phyloP scores from a whole-genome alignment of 1,140 invertebrate species.

The Periplaneta americana region DNA sequence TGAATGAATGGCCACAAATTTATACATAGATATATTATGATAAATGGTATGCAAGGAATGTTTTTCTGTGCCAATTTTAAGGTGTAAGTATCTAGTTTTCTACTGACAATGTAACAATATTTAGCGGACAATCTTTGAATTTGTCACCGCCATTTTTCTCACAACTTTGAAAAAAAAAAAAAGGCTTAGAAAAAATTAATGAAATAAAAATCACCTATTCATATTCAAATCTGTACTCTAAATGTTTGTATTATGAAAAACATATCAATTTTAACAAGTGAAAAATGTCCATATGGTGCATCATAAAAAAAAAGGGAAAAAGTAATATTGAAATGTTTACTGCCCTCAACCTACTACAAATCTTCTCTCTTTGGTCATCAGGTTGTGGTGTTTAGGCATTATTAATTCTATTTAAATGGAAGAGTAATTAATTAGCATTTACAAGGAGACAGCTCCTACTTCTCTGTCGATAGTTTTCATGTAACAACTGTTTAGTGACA shows the following conservation, averaged over 20 bases:
- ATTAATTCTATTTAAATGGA: not conserved
- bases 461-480: not conserved
- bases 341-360: no score
- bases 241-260: conserved; percentile 12
- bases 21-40: not conserved
- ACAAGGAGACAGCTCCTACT: not conserved
- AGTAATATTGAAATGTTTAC: no score
- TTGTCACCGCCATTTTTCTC: not conserved
- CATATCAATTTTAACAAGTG: conserved; percentile 7
- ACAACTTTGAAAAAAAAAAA: not conserved
- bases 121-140: conserved; percentile 10
- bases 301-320: no score
- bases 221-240: not conserved
- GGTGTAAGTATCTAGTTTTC: conserved; percentile 19
- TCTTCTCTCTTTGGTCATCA: not conserved
- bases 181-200: not conserved
- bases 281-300: not conserved
- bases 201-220: not conserved
- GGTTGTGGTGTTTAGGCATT: not conserved
- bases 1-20: not conserved
- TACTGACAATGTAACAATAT: conserved; percentile 15
- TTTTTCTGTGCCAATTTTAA: conserved; percentile 18
- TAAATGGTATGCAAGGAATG: conserved; percentile 8
- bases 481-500: not conserved
- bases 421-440: not conserved